Evolutionary conservation across 2,113 vertebrate species (phyloP), one percentile per base, ranked within the genome.

Genomic region (Sander vitreus): DNA sequence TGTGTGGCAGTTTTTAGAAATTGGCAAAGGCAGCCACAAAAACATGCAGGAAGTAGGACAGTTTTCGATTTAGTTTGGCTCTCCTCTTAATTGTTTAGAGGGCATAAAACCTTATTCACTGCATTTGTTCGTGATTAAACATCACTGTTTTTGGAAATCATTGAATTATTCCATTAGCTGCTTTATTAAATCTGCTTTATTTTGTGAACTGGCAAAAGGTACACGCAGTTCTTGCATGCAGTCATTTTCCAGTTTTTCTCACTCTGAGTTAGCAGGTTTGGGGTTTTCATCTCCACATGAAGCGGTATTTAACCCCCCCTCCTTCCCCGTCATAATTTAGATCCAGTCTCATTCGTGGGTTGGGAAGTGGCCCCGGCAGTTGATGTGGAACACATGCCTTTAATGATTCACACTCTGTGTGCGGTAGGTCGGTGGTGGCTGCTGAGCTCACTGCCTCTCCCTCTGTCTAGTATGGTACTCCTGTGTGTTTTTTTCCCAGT

Each of bases 371-470:
- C 89, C 89, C 88, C 85, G 30, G 87, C 82, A 83, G 92, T 85
- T 94, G 93, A 94, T 94, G 93, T 94, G 92, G 88, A 94, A 93
- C 93, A 94, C 93, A 94, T 94, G 93, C 91, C 83, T 91, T 90
- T 92, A 93, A 94, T 93, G 91, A 93, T 93, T 94, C 93, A 89
- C 93, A 87, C 92, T 93, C 90, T 55, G 90, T 81, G 86, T 91
- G 93, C 91, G 91, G 93, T 93, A 93, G 93, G 92, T 93, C 87
- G 80, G 73, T 53, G 76, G 87, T 76, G 85, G 84, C 86, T 85
- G 88, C 86, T 33, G 81, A 82, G 80, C 77, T 68, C 15, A 50
- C 84, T 78, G 83, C 88, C 80, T 90, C 82, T 83, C 83, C 73
- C 87, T 86, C 88, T 21, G 76, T 87, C 86, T 85, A 81, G 73